phyloP scores from a whole-genome alignment of 2,888 invertebrate species.

The Ryuthela nishihirai region DNA sequence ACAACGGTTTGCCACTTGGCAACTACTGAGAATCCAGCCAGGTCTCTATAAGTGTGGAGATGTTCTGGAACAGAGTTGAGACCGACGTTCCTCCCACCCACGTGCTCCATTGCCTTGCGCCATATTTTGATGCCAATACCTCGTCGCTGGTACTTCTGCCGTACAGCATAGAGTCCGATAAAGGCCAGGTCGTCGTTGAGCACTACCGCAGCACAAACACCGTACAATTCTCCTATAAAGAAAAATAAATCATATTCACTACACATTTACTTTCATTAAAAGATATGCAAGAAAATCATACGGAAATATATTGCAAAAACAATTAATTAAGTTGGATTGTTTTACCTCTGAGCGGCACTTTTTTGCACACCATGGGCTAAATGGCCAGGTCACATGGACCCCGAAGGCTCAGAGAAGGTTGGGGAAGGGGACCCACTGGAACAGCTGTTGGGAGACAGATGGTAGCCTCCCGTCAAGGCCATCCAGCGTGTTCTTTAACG shows the following conservation, averaged over 20 bases:
- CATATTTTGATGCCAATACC: constrained; percentile 41
- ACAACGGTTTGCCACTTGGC: constrained; percentile 21
- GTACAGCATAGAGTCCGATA: constrained; percentile 42
- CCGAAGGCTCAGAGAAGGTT: no score
- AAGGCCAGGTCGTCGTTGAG: constrained; percentile 37
- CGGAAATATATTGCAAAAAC: no score
- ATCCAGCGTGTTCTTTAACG: no score
- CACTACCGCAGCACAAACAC: constrained; percentile 40
- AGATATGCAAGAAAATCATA: no score
- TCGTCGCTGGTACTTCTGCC: constrained; percentile 27
- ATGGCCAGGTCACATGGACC: no score
- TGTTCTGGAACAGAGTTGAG: constrained; percentile 42
- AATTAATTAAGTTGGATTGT: no score
- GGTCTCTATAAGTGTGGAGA: constrained; percentile 39
- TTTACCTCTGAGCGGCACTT: no score
- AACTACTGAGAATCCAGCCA: constrained; percentile 29
- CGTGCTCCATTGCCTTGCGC: constrained; percentile 38
- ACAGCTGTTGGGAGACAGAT: no score
- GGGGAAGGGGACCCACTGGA: no score
- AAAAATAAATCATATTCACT: constrained; percentile 1
- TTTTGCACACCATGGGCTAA: no score
- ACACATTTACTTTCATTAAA: no score
- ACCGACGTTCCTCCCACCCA: constrained; percentile 40
- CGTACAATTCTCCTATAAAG: constrained; percentile 33
- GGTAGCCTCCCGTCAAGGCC: no score